These are phyloP conservation scores for Acridotheres tristis DNA, from an alignment of 2,797 vertebrate species.

Conservation along the genomic window DNA sequence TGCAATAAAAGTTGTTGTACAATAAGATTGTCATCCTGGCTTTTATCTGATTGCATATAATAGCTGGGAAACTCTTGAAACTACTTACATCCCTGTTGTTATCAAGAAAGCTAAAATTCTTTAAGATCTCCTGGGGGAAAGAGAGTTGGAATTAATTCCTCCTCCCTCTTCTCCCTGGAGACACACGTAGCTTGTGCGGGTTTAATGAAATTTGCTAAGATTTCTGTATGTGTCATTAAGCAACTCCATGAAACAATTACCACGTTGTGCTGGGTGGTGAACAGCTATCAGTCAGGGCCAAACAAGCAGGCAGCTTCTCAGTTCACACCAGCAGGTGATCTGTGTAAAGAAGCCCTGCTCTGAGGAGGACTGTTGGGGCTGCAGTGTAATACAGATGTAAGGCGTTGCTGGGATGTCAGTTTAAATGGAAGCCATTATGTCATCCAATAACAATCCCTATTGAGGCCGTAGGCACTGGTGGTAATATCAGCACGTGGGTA, in stretches of 20 bases:
- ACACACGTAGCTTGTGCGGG: accelerated
- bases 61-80: constrained; percentile 5
- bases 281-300: background rate
- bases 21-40: background rate
- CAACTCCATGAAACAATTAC: constrained; percentile 3
- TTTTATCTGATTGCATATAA: background rate
- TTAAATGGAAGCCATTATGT: constrained; percentile 69
- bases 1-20: background rate
- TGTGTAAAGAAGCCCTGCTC: constrained; percentile 75
- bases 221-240: background rate
- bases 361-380: constrained; percentile 57
- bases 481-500: constrained; percentile 78
- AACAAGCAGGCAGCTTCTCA: background rate
- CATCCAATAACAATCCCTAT: constrained; percentile 62
- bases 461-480: constrained; percentile 36
- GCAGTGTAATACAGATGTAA: constrained; percentile 70
- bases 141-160: background rate
- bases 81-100: background rate
- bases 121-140: background rate
- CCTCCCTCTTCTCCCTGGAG: background rate
- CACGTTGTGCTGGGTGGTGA: background rate
- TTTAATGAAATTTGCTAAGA: constrained; percentile 39
- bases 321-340: constrained; percentile 52
- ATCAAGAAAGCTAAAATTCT: constrained; percentile 1
- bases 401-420: constrained; percentile 70